Evolutionary conservation across 2,113 vertebrate genomes (phyloP).

Genomic region (Pygoscelis adeliae): DNA sequence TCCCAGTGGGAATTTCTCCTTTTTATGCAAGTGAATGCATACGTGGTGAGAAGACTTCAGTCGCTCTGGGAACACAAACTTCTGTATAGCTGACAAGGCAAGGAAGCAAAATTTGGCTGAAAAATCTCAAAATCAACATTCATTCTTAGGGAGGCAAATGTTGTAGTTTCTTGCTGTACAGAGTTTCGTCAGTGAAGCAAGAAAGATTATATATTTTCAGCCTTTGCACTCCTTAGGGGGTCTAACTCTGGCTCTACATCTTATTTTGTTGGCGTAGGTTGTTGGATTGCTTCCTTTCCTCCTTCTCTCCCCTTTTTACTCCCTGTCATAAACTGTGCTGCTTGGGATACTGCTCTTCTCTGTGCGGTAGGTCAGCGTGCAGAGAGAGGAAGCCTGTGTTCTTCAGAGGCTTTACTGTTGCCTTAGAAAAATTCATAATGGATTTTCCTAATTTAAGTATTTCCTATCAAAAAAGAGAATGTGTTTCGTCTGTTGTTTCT

Average conservation of each 20-base stretch:
- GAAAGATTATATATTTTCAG: conserved; percentile 19
- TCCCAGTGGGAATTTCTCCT: not conserved
- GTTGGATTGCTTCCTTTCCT: conserved; percentile 14
- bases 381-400: not conserved
- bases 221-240: conserved; percentile 1
- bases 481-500: not conserved
- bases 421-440: not conserved
- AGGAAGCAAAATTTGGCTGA: not conserved
- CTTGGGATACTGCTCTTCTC: not conserved
- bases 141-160: not conserved
- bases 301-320: not conserved
- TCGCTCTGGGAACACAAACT: not conserved
- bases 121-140: not conserved
- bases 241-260: not conserved
- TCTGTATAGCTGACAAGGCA: conserved; percentile 7
- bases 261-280: not conserved
- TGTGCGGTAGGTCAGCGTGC: not conserved
- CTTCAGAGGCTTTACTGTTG: not conserved
- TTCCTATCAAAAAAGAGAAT: not conserved
- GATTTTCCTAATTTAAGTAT: not conserved
- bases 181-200: not conserved
- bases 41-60: not conserved
- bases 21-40: not conserved
- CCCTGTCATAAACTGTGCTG: not conserved
- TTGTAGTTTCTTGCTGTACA: not conserved